Conservation (phyloP, 2,888 invertebrate species). For the Zaprionus obscuricornis region DNA sequence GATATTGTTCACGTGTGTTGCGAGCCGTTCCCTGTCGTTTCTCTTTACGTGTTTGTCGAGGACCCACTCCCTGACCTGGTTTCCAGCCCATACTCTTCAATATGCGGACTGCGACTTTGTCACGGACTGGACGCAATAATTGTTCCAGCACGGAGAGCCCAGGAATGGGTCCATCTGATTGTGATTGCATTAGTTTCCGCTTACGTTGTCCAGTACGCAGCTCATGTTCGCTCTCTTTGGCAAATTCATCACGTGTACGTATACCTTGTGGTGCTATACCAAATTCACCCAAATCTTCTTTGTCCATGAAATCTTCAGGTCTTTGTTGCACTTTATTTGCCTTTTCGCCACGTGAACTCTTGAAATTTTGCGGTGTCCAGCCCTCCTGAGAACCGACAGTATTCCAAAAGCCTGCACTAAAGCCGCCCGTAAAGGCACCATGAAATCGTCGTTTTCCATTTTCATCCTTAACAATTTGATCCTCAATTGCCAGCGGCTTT, state of each 20-base stretch:
- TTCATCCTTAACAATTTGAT: conserved; percentile 95
- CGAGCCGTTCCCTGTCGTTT: conserved; percentile 80
- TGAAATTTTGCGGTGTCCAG: conserved; percentile 95
- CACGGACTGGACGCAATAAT: conserved; percentile 89
- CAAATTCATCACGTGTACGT: conserved; percentile 91
- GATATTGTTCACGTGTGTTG: conserved; percentile 78
- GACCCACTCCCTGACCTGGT: conserved; percentile 90
- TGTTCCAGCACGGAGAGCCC: conserved; percentile 89
- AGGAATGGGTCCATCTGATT: conserved; percentile 78
- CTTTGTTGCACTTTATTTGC: conserved; percentile 85
- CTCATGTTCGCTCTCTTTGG: conserved; percentile 59
- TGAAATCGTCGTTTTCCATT: conserved; percentile 96
- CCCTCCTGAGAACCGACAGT: conserved; percentile 98
- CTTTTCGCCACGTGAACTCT: conserved; percentile 92
- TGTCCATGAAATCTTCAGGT: conserved; percentile 99
- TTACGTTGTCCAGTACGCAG: conserved; percentile 77
- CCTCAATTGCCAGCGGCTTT: conserved; percentile 90
- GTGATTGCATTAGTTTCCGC: conserved; percentile 78
- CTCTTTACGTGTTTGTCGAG: conserved; percentile 82
- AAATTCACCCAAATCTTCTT: conserved; percentile 96
- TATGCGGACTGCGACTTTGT: conserved; percentile 94
- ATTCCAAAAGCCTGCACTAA: conserved; percentile 98
- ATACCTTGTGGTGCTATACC: conserved; percentile 96
- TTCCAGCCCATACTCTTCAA: conserved; percentile 96
- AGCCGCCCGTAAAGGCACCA: conserved; percentile 99